Percentiles rank a stretch among this genome's conserved stretches.
These are phyloP conservation scores for Pegoplata infirma DNA, from an alignment of 2,888 invertebrate genomes.

Conservation along the genomic window DNA sequence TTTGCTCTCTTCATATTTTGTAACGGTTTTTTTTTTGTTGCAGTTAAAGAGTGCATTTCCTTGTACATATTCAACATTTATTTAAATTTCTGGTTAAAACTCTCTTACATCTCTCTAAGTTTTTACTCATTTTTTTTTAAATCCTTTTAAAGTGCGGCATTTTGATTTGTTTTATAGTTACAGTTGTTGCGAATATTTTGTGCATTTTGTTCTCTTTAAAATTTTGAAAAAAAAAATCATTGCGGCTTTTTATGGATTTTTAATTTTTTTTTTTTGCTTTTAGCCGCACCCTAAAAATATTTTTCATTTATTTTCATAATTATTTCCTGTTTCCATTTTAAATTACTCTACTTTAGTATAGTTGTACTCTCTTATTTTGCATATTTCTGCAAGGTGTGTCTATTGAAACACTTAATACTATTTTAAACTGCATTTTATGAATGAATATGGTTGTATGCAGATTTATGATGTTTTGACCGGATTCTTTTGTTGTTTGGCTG, in stretches of 20 bases:
- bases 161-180: slow-evolving; percentile 16
- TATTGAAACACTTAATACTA: background rate
- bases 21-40: background rate
- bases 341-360: slow-evolving; percentile 5
- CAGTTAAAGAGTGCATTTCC: slow-evolving; percentile 2
- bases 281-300: slow-evolving; percentile 57
- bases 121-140: background rate
- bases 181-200: slow-evolving; percentile 5
- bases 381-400: slow-evolving; percentile 63
- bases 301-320: slow-evolving; percentile 40
- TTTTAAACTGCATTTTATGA: slow-evolving; percentile 40
- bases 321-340: slow-evolving; percentile 23
- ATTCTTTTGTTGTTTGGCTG: background rate
- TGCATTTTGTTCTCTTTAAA: slow-evolving; percentile 13
- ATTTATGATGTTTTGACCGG: slow-evolving; percentile 19
- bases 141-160: slow-evolving; percentile 18
- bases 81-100: background rate
- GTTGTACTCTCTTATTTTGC: slow-evolving; percentile 36
- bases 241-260: slow-evolving; percentile 9
- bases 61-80: background rate
- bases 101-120: slow-evolving; percentile 35
- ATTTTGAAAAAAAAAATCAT: background rate
- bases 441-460: slow-evolving; percentile 31
- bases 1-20: background rate
- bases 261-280: slow-evolving; percentile 8